Evolutionary conservation across 2,888 invertebrate genomes (phyloP).

Genomic region (Oxyteleia sp.): DNA sequence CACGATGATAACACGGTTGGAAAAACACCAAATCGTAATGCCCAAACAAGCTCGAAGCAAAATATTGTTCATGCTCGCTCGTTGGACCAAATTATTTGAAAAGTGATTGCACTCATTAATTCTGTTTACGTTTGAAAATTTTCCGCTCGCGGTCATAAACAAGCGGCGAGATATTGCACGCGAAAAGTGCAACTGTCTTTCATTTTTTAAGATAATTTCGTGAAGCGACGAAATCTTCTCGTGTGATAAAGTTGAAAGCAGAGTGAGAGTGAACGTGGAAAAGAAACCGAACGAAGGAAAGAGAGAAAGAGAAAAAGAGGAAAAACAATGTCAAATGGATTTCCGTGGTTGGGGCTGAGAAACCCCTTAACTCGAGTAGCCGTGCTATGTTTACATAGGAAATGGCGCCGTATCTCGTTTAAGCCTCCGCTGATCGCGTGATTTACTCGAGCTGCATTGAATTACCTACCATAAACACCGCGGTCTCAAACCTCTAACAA

Average conservation of each 20-base stretch:
- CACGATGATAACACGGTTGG: too few species aligned
- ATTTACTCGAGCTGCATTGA: conserved; percentile 33
- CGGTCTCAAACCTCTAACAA: conserved; percentile 12
- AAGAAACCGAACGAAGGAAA: too few species aligned
- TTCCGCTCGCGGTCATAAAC: too few species aligned
- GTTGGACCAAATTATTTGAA: too few species aligned
- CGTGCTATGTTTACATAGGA: conserved; percentile 42
- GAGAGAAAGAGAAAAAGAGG: not conserved
- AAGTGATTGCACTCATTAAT: not conserved
- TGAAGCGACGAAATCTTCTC: not conserved
- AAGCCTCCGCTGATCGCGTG: conserved; percentile 37
- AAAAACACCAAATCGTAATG: too few species aligned
- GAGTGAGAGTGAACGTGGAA: not conserved
- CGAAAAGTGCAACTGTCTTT: too few species aligned
- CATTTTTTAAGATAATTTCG: too few species aligned
- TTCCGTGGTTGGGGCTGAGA: not conserved
- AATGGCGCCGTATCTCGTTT: conserved; percentile 30
- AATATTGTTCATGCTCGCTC: too few species aligned
- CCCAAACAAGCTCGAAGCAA: too few species aligned
- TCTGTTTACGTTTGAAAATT: not conserved
- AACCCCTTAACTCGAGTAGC: not conserved
- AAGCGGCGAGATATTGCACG: too few species aligned
- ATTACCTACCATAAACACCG: conserved; percentile 32
- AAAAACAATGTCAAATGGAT: not conserved
- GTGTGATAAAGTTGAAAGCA: not conserved